Evolutionary conservation across 1,140 invertebrate species (phyloP), one percentile per base, ranked within the genome.

Genomic region (Drosophila teissieri): DNA sequence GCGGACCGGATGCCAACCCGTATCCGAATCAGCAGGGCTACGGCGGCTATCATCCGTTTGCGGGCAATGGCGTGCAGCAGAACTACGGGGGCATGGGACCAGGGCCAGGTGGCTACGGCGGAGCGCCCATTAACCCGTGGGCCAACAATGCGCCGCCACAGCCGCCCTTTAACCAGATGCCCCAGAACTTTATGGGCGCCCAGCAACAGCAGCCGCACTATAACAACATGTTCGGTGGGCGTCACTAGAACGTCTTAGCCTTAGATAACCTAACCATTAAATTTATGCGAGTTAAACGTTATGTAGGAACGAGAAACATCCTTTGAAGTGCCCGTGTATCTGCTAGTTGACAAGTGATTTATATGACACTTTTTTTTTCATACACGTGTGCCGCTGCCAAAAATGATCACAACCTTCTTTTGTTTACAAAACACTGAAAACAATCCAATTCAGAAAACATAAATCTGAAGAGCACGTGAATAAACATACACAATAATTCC

Each of bases 211-310:
- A 53, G 0, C 57, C 58, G 45, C 78, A 73, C n/a, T 80, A 73
- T 44, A 78, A 72, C 44, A 84, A 77, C 54, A 84, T 91, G 69
- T 91, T 63, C 24, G 73, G 74, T 1, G 69, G 55, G 0, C 73
- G 76, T 24, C 61, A 80, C 14, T 85, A 73, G 60, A 19, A n/a
- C 11, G 15, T 36, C 49, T 1, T 52, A 52, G 15, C 0, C 12
- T 4, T 15, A 12, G 15, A 10, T 6, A 7, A 2, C 19, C 34
- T 36, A 36, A 36, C 12, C 27, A 51, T 17, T 15, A 34, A 5
- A 15, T 19, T 51, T 36, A 31, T 31, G 27, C 27, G 8, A 31
- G 7, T 31, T 31, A 31, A 31, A 8, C 27, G 31, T 31, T 8
- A 10, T 31, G 2, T 10, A 31, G 3, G 17, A 36, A 52, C 15